Base-by-base conservation (phyloP, 2,888 invertebrate genomes). In the Lampropteryx suffumata region DNA sequence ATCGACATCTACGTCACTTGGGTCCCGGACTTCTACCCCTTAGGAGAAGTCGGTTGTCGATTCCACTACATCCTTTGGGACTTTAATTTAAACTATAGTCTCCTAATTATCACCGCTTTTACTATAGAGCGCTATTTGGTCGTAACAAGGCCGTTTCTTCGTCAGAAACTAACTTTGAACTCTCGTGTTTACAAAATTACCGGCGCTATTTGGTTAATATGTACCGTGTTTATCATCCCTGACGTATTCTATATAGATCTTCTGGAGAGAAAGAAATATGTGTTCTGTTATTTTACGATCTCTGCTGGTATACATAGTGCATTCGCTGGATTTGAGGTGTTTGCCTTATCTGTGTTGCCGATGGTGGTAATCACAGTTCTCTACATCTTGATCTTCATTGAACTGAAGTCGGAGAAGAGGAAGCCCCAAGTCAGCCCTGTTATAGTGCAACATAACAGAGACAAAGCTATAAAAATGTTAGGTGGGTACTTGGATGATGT, bases 61-160 rank as follows among this genome's bases (percentile, higher is more conserved):
- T 70, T 95, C 29, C 92, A 93, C 66, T 94, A 94, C 46, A 91
- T 96, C 40, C 92, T 96, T 0, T 94, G 96, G 46, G 97, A 97
- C 76, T 94, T 94, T n/a, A 92, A 95, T 0, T 93, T 94, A 50
- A 95, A 95, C 73, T 95, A 95, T 7, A 96, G 96, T 3, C 94
- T 97, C 0, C 85, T 95, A 17, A 95, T 94, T 1, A 97, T 97
- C 57, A 95, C 96, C 0, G 96, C 96, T 0, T 97, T 97, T 76
- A 97, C 95, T 0, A 92, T 97, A 8, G 97, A 98, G 79, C 92
- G 97, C 28, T 98, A 96, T 76, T 91, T 96, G 9, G 96, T 96
- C 3, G 95, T 97, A 40, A 95, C 95, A 49, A 94, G 94, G 79
- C 97, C 97, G 0, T 95, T 97, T 71, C 82, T 94, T 10, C 92